Conservation (phyloP, 2,797 vertebrate genomes). For the Hemibagrus guttatus region DNA sequence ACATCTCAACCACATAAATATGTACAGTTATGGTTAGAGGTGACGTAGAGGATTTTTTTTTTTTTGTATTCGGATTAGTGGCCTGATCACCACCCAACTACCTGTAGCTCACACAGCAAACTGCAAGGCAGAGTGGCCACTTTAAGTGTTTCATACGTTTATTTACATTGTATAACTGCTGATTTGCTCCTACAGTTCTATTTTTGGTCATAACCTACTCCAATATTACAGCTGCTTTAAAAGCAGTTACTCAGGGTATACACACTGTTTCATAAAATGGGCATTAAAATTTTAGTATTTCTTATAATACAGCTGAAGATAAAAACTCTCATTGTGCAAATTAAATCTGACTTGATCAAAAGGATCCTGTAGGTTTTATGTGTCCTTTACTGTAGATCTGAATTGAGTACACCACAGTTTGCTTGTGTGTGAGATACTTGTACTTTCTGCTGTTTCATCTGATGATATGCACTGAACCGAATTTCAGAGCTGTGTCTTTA, state of each 20-base stretch:
- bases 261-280: constrained; percentile 19
- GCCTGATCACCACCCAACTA: neutral
- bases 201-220: constrained; percentile 10
- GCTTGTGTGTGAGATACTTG: neutral
- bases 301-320: constrained; percentile 14
- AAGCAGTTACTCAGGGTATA: constrained; percentile 38
- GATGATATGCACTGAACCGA: constrained; percentile 44
- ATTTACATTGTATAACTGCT: constrained; percentile 1
- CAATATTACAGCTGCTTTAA: constrained; percentile 2
- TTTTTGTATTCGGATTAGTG: neutral
- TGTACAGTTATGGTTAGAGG: constrained; percentile 14
- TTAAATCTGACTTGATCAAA: neutral
- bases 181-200: neutral
- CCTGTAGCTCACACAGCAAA: neutral
- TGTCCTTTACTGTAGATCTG: constrained; percentile 3
- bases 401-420: neutral
- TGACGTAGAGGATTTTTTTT: neutral
- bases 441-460: constrained; percentile 36
- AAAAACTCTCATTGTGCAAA: neutral
- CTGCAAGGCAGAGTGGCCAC: neutral
- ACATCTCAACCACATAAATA: neutral
- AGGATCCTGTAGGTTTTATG: neutral
- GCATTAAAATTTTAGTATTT: constrained; percentile 29
- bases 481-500: constrained; percentile 54
- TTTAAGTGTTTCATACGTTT: neutral